Base-by-base conservation (phyloP, 2,797 vertebrate genomes). In the Sternarchorhynchus goeldii region DNA sequence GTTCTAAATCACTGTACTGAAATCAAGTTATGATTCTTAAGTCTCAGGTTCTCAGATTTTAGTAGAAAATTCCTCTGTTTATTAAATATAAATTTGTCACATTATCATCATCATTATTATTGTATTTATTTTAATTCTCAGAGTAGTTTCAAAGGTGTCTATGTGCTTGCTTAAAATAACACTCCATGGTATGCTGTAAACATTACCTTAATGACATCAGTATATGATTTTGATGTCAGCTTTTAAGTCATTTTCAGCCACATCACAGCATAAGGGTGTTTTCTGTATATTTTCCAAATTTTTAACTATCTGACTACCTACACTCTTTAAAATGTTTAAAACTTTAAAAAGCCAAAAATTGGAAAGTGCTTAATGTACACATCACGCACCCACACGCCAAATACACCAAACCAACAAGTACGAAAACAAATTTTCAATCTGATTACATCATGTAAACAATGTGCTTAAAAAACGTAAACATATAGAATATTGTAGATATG, bases 301-400 rank as follows among this genome's bases (percentile, higher is more conserved):
- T 71, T n/a, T 62, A 0, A 36, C 18, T 50, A 58, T 65, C 34
- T 58, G 10, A 21, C 36, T 58, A 74, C 2, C 53, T 12, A 31
- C 21, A 20, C 4, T 45, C 39, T 39, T 71, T 39, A 25, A 34
- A 58, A 64, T 6, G 32, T 58, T 77, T 31, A 21, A 62, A 75
- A 50, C 18, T 3, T 63, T 59, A 17, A 82, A 25, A 50, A 50
- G 45, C 45, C 45, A 1, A 12, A 50, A 50, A 50, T 50, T 50
- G 8, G 10, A 50, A 82, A 72, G 75, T 77, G 70, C 70, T 77
- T 73, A 8, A 74, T 60, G 70, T 73, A 79, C 65, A 79, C n/a
- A 74, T 65, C 16, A 81, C 32, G 41, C 20, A 34, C 8, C 41
- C 34, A 45, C 31, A 71, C 65, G 76, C 8, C 29, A 77, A 36